These are phyloP conservation scores for Byasa hedistus DNA, from an alignment of 2,888 invertebrate genomes.

Conservation along the genomic window DNA sequence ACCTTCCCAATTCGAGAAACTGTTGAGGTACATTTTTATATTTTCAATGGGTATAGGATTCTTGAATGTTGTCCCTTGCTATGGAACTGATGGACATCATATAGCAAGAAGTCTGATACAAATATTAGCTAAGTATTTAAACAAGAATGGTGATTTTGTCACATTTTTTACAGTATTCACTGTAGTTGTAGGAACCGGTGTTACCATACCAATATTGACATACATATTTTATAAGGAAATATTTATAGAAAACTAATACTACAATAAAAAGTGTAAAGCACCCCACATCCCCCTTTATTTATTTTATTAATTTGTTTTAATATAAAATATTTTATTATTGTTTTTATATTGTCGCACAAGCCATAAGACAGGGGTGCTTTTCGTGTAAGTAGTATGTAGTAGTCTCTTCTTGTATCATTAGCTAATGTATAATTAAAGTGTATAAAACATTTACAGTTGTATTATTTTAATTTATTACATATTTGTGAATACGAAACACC, in stretches of 20 bases:
- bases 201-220: constrained; percentile 83
- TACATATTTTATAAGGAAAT: constrained; percentile 69
- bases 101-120: constrained; percentile 87
- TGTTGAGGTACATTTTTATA: constrained; percentile 89
- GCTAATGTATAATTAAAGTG: not conserved
- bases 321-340: not conserved
- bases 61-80: constrained; percentile 95
- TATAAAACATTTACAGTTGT: not conserved
- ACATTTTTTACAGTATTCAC: constrained; percentile 81
- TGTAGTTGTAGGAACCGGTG: constrained; percentile 85
- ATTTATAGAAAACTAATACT: constrained; percentile 46
- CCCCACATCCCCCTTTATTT: not conserved
- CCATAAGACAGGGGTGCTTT: not conserved
- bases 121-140: constrained; percentile 78
- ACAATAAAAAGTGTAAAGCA: not conserved
- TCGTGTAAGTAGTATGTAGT: not conserved
- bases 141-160: constrained; percentile 80
- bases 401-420: not conserved
- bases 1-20: constrained; percentile 85
- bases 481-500: not conserved
- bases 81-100: constrained; percentile 95
- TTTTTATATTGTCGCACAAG: not conserved
- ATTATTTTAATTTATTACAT: not conserved
- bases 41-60: constrained; percentile 95
- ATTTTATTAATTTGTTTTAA: not conserved